These are phyloP conservation scores for Phymorhynchus buccinoides DNA, from an alignment of 1,140 invertebrate genomes.

Conservation along the genomic window DNA sequence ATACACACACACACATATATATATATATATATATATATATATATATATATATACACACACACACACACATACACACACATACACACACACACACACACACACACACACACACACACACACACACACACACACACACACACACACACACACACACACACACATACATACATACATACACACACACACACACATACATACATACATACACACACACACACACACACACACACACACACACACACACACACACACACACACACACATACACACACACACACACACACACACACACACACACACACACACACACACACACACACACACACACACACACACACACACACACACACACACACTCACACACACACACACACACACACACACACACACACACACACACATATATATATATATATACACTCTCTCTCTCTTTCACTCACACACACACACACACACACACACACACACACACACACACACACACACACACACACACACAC, in stretches of 20 bases:
- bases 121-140: slow-evolving; percentile 10
- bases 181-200: not conserved
- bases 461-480: not conserved
- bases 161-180: not conserved
- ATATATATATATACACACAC: not conserved
- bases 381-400: too few species aligned
- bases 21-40: not conserved
- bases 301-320: slow-evolving; percentile 18
- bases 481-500: not conserved
- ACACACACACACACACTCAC: slow-evolving; percentile 17
- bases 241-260: not conserved
- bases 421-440: too few species aligned
- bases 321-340: not conserved
- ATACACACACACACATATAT: not conserved
- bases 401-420: too few species aligned
- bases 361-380: too few species aligned
- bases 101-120: not conserved
- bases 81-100: slow-evolving; percentile 6
- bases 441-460: too few species aligned
- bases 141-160: not conserved
- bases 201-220: slow-evolving; percentile 3
- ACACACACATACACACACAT: not conserved
- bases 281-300: not conserved
- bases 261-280: not conserved
- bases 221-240: not conserved